Percentiles rank a stretch among this genome's conserved stretches.
Evolutionary conservation across 2,797 vertebrate species (phyloP).

Genomic region (Periparus ater): DNA sequence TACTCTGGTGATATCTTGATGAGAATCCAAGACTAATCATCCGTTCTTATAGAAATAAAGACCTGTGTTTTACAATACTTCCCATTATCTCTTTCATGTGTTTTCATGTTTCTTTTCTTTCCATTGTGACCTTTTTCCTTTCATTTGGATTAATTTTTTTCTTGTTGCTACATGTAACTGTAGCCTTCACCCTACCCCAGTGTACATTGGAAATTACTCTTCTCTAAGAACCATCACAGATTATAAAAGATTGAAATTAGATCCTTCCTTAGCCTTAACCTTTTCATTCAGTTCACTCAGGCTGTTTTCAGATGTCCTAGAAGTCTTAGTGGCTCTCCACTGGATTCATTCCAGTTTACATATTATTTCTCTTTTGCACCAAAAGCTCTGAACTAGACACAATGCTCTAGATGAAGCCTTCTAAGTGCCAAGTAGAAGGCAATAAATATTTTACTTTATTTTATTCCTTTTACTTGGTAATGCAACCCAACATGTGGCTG

Average conservation of each 20-base stretch:
- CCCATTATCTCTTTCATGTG: neutral
- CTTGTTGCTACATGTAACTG: neutral
- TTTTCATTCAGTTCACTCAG: neutral
- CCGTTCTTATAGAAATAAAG: neutral
- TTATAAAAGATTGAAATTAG: neutral
- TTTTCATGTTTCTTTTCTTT: neutral
- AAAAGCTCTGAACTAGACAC: neutral
- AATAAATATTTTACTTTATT: neutral
- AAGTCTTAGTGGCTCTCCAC: neutral
- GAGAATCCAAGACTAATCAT: neutral
- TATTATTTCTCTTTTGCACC: neutral
- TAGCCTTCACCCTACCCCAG: neutral
- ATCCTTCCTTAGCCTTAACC: neutral
- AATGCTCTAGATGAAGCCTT: neutral
- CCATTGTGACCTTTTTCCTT: neutral
- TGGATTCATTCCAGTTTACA: neutral
- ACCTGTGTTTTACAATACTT: neutral
- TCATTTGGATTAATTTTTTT: neutral
- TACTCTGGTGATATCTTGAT: neutral
- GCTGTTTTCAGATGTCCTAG: neutral
- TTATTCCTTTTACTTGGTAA: neutral
- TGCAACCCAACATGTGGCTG: neutral
- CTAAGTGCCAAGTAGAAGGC: neutral
- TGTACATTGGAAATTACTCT: rapidly evolving
- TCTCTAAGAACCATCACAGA: neutral